Percentiles rank a stretch among this genome's conserved stretches.
phyloP scores from a whole-genome alignment of 2,797 vertebrate genomes.

The Smutsia temminckii region DNA sequence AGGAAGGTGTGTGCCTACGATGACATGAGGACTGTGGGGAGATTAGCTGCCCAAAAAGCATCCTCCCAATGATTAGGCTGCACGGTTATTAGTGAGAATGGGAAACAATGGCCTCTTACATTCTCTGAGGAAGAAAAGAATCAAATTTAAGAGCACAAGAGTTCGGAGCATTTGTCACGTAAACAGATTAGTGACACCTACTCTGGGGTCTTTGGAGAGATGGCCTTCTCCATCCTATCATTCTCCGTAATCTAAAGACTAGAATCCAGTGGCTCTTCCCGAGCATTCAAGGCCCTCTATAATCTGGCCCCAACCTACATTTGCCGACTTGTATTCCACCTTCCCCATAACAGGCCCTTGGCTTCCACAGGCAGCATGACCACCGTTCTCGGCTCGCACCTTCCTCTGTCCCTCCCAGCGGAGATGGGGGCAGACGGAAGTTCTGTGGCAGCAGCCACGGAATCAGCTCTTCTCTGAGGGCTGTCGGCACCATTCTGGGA shows the following conservation, averaged over 20 bases:
- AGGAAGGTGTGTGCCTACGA: neutral
- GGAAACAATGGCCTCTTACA: neutral
- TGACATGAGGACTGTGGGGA: neutral
- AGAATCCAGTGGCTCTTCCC: neutral
- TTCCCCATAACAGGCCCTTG: neutral
- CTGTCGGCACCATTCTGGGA: neutral
- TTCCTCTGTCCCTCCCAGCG: neutral
- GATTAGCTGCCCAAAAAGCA: neutral
- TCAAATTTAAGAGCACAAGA: neutral
- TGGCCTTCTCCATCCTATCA: neutral
- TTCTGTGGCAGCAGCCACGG: neutral
- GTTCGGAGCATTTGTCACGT: neutral
- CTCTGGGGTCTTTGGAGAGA: neutral
- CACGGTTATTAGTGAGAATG: neutral
- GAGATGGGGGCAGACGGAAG: neutral
- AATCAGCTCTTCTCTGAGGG: neutral
- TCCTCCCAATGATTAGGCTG: neutral
- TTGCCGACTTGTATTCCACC: neutral
- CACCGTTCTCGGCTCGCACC: neutral
- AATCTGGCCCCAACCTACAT: neutral
- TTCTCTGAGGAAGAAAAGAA: neutral
- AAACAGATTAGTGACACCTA: neutral
- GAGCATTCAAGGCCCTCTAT: neutral
- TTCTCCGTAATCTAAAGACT: neutral
- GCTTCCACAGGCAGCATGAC: neutral